Evolutionary conservation across 2,113 vertebrate species (phyloP).

Genomic region (Telmatochromis bifrenatus): DNA sequence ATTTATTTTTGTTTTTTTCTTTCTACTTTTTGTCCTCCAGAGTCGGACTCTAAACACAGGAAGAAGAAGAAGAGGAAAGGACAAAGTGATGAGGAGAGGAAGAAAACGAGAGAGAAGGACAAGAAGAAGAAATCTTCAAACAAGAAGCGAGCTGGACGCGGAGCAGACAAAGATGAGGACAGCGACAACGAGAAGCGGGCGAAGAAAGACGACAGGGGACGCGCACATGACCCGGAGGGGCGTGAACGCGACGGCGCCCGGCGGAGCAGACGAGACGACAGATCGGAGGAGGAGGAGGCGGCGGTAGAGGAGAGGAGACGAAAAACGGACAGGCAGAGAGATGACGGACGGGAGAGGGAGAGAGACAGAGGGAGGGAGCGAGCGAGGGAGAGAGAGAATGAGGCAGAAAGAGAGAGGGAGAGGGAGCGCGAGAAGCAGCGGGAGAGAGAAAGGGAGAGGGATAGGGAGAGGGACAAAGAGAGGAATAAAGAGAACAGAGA

Average conservation of each 20-base stretch:
- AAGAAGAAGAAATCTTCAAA: not conserved
- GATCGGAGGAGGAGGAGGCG: conserved; percentile 17
- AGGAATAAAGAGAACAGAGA: conserved; percentile 63
- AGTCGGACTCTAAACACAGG: conserved; percentile 36
- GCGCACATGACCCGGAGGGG: not conserved
- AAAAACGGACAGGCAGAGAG: not conserved
- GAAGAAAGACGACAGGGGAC: conserved; percentile 1
- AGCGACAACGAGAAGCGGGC: not conserved
- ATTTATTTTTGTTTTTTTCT: not conserved
- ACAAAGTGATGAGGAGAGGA: not conserved
- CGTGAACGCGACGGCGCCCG: not conserved
- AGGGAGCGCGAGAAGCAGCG: conserved; percentile 16
- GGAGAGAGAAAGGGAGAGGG: conserved; percentile 16
- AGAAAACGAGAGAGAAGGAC: not conserved
- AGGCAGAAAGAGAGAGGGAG: not conserved
- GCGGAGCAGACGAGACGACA: not conserved
- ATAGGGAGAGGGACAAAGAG: conserved; percentile 17
- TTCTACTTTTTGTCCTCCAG: not conserved
- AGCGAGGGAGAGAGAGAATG: conserved; percentile 48
- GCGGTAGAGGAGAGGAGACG: not conserved
- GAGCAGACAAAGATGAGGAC: not conserved
- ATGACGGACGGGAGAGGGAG: not conserved
- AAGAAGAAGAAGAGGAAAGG: conserved; percentile 51
- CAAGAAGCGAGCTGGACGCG: not conserved
- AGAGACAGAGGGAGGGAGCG: not conserved